These are phyloP conservation scores for Argyrosomus japonicus DNA, from an alignment of 2,113 vertebrate species.

Conservation along the genomic window DNA sequence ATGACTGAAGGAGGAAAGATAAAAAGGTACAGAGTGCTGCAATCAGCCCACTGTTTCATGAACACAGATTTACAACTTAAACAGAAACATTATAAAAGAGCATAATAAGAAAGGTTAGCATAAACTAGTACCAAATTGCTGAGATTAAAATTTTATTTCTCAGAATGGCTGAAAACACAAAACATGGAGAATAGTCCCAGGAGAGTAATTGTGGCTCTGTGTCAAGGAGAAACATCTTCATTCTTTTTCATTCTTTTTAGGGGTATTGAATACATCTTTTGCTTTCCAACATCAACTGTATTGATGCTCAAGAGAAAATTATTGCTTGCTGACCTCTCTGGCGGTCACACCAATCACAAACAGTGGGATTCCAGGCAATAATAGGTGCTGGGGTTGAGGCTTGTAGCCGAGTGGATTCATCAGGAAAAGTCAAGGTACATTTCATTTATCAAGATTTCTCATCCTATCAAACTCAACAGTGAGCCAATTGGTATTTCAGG, in stretches of 20 bases:
- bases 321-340: slow-evolving; percentile 71
- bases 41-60: slow-evolving; percentile 24
- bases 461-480: slow-evolving; percentile 71
- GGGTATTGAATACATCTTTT: slow-evolving; percentile 31
- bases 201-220: not conserved
- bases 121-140: slow-evolving; percentile 13
- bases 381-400: slow-evolving; percentile 56
- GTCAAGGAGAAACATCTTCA: slow-evolving; percentile 48
- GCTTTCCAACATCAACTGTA: slow-evolving; percentile 24
- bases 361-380: slow-evolving; percentile 54
- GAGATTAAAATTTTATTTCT: not conserved
- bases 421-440: slow-evolving; percentile 76
- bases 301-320: slow-evolving; percentile 38
- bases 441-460: slow-evolving; percentile 75
- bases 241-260: slow-evolving; percentile 27
- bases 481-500: slow-evolving; percentile 67
- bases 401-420: slow-evolving; percentile 76
- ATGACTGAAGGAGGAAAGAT: slow-evolving; percentile 48
- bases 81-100: not conserved
- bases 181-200: not conserved
- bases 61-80: slow-evolving; percentile 34
- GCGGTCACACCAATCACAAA: slow-evolving; percentile 65
- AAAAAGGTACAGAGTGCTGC: slow-evolving; percentile 34
- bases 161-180: slow-evolving; percentile 1
- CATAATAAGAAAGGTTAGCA: not conserved